phyloP scores from a whole-genome alignment of 2,797 vertebrate genomes.

The Gymnothorax reevesii region DNA sequence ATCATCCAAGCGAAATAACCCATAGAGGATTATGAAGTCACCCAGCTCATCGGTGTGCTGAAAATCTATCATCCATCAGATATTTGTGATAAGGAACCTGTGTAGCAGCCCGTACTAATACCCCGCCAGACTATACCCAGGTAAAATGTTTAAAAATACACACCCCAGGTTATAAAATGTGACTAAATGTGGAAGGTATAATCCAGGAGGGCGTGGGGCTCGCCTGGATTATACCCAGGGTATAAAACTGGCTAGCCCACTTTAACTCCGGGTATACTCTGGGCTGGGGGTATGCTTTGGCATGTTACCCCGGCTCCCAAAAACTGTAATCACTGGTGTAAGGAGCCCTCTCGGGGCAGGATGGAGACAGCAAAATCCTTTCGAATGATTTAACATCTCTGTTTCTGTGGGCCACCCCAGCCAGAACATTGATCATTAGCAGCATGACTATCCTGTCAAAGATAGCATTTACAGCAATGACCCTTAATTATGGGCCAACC shows the following conservation, averaged over 20 bases:
- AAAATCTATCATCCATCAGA: not conserved
- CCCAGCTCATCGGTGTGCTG: not conserved
- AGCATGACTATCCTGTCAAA: slow-evolving; percentile 10
- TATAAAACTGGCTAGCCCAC: too few relatives aligned
- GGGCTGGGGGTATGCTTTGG: too few relatives aligned
- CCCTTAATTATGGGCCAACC: not conserved
- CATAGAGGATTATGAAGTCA: not conserved
- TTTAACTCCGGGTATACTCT: too few relatives aligned
- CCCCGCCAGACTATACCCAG: too few relatives aligned
- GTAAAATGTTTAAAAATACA: too few relatives aligned
- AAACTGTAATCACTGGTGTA: not conserved
- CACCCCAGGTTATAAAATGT: too few relatives aligned
- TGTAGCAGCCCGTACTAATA: too few relatives aligned
- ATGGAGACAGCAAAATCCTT: not conserved
- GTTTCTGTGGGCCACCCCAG: not conserved
- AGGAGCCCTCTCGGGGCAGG: not conserved
- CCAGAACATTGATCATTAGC: not conserved
- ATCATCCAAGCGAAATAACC: not conserved
- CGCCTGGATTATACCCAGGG: too few relatives aligned
- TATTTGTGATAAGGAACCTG: not conserved
- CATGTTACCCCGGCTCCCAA: too few relatives aligned
- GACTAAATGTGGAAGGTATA: too few relatives aligned
- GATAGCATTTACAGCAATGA: not conserved
- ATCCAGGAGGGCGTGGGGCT: too few relatives aligned
- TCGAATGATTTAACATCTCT: not conserved